phyloP scores from a whole-genome alignment of 2,888 invertebrate genomes.

The Acrobasis suavella region DNA sequence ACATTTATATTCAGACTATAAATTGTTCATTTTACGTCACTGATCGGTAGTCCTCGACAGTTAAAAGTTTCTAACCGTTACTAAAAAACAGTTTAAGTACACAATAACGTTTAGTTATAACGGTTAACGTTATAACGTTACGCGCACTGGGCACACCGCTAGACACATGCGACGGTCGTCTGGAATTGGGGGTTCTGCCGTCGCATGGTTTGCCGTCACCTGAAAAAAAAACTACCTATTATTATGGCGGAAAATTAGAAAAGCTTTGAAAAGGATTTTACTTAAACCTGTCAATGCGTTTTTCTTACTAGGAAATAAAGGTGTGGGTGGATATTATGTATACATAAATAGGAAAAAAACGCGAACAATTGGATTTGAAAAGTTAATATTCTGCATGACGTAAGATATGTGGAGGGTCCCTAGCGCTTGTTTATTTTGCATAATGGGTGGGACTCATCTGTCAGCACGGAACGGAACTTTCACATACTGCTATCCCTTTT shows the following conservation, averaged over 20 bases:
- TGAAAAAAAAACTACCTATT: constrained; percentile 38
- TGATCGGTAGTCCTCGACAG: neutral
- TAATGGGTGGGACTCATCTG: too few relatives aligned
- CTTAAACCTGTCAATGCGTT: too few relatives aligned
- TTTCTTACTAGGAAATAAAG: too few relatives aligned
- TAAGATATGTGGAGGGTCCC: too few relatives aligned
- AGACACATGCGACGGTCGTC: constrained; percentile 74
- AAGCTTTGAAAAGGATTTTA: neutral
- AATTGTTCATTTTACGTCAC: neutral
- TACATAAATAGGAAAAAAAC: too few relatives aligned
- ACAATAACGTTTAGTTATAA: constrained; percentile 16
- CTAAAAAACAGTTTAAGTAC: constrained; percentile 12
- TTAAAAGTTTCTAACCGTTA: constrained; percentile 23
- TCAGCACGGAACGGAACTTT: too few relatives aligned
- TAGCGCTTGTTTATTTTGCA: too few relatives aligned
- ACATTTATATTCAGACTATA: neutral
- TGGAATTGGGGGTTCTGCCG: constrained; percentile 73
- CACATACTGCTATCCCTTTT: too few relatives aligned
- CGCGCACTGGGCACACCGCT: constrained; percentile 35
- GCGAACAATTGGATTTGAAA: too few relatives aligned
- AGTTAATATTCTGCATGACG: too few relatives aligned
- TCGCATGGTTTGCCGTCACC: constrained; percentile 74
- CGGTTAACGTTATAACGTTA: constrained; percentile 27
- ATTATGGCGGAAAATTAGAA: neutral
- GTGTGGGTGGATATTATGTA: too few relatives aligned